Evolutionary conservation across 1,140 invertebrate genomes (phyloP).

Genomic region (Ericerus pela): DNA sequence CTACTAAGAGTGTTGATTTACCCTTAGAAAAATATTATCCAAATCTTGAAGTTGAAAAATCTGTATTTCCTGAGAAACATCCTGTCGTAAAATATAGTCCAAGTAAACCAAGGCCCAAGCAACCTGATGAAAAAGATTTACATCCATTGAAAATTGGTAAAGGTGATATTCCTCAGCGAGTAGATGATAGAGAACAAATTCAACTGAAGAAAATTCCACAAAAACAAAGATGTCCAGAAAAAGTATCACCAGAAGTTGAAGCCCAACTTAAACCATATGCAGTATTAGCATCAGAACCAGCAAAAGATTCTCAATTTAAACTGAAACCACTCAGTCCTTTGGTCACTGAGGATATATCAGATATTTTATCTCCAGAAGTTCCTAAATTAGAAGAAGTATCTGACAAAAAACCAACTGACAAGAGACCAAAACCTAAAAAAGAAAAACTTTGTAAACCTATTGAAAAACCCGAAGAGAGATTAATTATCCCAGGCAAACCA

Average conservation of each 20-base stretch:
- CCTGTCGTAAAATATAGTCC: conserved; percentile 30
- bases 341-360: conserved; percentile 23
- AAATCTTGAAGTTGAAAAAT: conserved; percentile 39
- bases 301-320: conserved; percentile 21
- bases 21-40: conserved; percentile 40
- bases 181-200: conserved; percentile 24
- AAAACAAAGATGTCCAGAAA: conserved; percentile 20
- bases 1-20: conserved; percentile 25
- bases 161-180: conserved; percentile 16
- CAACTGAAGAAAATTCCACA: conserved; percentile 23
- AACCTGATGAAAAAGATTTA: conserved; percentile 18
- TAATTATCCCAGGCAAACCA: conserved; percentile 29
- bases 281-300: conserved; percentile 25
- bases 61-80: conserved; percentile 32
- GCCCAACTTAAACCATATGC: conserved; percentile 20
- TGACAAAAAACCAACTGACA: conserved; percentile 24
- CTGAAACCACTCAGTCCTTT: conserved; percentile 23
- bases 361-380: conserved; percentile 20
- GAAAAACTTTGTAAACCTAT: conserved; percentile 19
- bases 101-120: conserved; percentile 23
- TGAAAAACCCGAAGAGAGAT: conserved; percentile 31
- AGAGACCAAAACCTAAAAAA: conserved; percentile 22
- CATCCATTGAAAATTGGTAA: conserved; percentile 21
- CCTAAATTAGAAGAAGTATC: conserved; percentile 18
- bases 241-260: conserved; percentile 17